Conservation (phyloP, 2,888 invertebrate genomes). For the Trissoscelio sp. region DNA sequence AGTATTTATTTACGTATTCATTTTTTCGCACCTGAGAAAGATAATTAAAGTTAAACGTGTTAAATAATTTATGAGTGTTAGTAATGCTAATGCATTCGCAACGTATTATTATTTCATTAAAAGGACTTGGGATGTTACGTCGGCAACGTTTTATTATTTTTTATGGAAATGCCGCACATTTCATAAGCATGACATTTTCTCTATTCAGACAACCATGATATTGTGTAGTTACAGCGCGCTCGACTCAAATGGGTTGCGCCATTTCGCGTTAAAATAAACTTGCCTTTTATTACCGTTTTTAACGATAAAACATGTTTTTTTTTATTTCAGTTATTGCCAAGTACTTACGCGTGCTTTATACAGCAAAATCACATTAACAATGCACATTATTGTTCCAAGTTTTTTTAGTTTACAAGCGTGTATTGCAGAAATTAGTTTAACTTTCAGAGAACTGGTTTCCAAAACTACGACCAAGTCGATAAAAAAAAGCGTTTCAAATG, state of each 20-base stretch:
- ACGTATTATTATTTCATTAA: slow-evolving; percentile 48
- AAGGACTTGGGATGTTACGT: slow-evolving; percentile 10
- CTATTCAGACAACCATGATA: slow-evolving; percentile 30
- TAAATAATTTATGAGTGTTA: slow-evolving; percentile 22
- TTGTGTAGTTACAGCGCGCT: slow-evolving; percentile 4
- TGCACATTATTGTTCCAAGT: slow-evolving; percentile 2
- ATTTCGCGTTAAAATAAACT: slow-evolving; percentile 46
- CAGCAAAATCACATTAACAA: slow-evolving; percentile 6
- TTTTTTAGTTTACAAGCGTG: background rate
- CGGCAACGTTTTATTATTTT: slow-evolving; percentile 37
- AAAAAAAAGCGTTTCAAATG: too few species aligned
- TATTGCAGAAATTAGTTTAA: background rate
- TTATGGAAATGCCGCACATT: slow-evolving; percentile 37
- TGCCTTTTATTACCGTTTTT: slow-evolving; percentile 31
- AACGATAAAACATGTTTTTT: slow-evolving; percentile 22
- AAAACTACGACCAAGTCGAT: background rate
- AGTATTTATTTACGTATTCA: too few species aligned
- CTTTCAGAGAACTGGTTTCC: background rate
- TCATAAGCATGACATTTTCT: slow-evolving; percentile 40
- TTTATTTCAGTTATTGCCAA: slow-evolving; percentile 37
- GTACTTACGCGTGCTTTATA: background rate
- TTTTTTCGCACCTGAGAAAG: background rate
- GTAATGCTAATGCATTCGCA: slow-evolving; percentile 16
- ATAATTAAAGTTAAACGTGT: slow-evolving; percentile 5
- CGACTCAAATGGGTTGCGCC: slow-evolving; percentile 22